Conservation (phyloP, 2,888 invertebrate species). For the Sphaerophoria rueppellii region DNA sequence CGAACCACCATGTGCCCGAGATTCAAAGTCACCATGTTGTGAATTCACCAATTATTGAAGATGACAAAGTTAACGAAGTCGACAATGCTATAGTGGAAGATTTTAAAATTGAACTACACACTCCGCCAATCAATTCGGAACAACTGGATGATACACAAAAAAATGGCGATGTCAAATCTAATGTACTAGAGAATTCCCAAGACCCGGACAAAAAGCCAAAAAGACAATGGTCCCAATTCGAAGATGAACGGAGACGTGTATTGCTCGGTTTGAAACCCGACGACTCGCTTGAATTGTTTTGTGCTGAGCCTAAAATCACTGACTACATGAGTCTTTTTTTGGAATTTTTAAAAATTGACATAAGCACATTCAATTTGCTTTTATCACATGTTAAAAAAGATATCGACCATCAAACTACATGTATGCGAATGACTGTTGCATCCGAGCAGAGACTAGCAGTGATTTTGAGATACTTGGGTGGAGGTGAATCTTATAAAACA, state of each 20-base stretch:
- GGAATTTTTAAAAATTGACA: slow-evolving; percentile 59
- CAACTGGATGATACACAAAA: neutral
- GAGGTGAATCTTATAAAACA: slow-evolving; percentile 52
- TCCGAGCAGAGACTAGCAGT: slow-evolving; percentile 59
- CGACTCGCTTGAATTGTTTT: slow-evolving; percentile 52
- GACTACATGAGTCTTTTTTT: slow-evolving; percentile 67
- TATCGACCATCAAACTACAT: slow-evolving; percentile 61
- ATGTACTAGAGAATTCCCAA: slow-evolving; percentile 8
- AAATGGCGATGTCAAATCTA: neutral
- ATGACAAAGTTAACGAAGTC: slow-evolving; percentile 27
- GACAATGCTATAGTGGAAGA: slow-evolving; percentile 1
- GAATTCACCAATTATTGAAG: neutral
- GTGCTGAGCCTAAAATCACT: slow-evolving; percentile 62
- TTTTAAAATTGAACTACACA: slow-evolving; percentile 49
- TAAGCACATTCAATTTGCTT: slow-evolving; percentile 56
- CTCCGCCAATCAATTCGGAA: neutral
- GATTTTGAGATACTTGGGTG: slow-evolving; percentile 41
- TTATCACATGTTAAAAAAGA: slow-evolving; percentile 51
- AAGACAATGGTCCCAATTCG: slow-evolving; percentile 57
- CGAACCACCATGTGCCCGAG: neutral
- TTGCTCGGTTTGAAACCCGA: slow-evolving; percentile 44
- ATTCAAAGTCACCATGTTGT: neutral
- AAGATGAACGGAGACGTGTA: slow-evolving; percentile 59
- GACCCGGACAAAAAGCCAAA: slow-evolving; percentile 46
- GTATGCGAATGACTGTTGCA: slow-evolving; percentile 68